Percentiles rank a stretch among this genome's conserved stretches.
phyloP scores from a whole-genome alignment of 2,888 invertebrate genomes.

The Cosmia trapezina region DNA sequence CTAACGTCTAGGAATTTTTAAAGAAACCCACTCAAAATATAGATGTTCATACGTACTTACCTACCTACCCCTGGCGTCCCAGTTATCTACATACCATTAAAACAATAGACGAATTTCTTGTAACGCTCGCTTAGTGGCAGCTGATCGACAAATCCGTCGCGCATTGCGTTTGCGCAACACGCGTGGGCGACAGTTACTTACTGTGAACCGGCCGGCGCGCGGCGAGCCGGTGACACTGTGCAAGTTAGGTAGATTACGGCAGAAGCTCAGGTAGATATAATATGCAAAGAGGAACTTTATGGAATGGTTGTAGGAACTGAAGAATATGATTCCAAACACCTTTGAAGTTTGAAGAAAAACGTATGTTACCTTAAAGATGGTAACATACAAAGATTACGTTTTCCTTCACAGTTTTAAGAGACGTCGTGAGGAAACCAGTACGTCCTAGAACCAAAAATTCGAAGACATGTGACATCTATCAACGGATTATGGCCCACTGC shows the following conservation, averaged over 20 bases:
- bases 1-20: not conserved
- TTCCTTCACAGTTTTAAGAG: too few relatives aligned
- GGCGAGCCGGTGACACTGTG: slow-evolving; percentile 34
- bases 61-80: not conserved
- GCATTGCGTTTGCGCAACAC: slow-evolving; percentile 61
- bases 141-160: slow-evolving; percentile 71
- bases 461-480: too few relatives aligned
- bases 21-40: not conserved
- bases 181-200: slow-evolving; percentile 66
- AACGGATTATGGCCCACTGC: too few relatives aligned
- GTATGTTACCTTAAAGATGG: too few relatives aligned
- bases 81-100: slow-evolving; percentile 32
- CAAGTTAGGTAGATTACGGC: slow-evolving; percentile 23
- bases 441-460: too few relatives aligned
- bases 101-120: slow-evolving; percentile 61
- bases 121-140: slow-evolving; percentile 66
- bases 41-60: too few relatives aligned
- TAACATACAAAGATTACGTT: not conserved
- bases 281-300: too few relatives aligned
- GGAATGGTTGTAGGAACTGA: not conserved
- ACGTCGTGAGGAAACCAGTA: too few relatives aligned
- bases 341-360: not conserved
- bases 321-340: not conserved
- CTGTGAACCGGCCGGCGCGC: slow-evolving; percentile 54
- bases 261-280: slow-evolving; percentile 28